Evolutionary conservation across 2,888 invertebrate species (phyloP), one percentile per base, ranked within the genome.

Genomic region (Lutraria lutraria): DNA sequence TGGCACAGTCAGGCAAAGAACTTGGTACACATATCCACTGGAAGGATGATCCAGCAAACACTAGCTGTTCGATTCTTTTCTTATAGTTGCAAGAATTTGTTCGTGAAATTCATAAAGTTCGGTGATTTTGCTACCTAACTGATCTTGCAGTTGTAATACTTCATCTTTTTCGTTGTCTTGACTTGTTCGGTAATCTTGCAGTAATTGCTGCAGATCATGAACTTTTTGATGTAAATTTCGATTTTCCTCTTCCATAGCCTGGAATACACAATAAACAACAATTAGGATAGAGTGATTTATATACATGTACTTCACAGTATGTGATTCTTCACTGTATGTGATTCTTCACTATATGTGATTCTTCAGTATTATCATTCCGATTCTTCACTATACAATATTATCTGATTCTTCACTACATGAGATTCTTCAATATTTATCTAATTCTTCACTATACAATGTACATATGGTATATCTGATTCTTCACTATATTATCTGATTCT

Each of bases 31-130:
- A 15, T 52, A 31, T 53, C 60, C 25, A 80, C 25, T 16, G 34
- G 43, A 29, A 63, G 31, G 54, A 54, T n/a, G 56, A 10, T 29
- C 43, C 52, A 34, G 60, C 8, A 19, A 81, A 25, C 88, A 89
- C 91, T 92, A 92, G 91, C 95, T 95, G 88, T 94, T 91, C 13
- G 95, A 95, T 87, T 95, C 95, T 87, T 93, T 94, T 29, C 93
- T 93, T 89, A 95, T 90, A 60, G 94, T 93, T 63, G 96, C 93
- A 0, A 95, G 87, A 86, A 95, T 94, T 88, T 95, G 95, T 92
- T 95, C 95, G 76, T 96, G 95, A 83, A 95, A 93, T 87, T 95
- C 95, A 79, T 94, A 95, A 68, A 96, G 91, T 90, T 96, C 96
- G 34, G 94, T 94, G 76, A 96, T 94, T 92, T 95, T 96, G 87